phyloP scores from a whole-genome alignment of 2,797 vertebrate genomes.

The Silurus lanzhouensis region DNA sequence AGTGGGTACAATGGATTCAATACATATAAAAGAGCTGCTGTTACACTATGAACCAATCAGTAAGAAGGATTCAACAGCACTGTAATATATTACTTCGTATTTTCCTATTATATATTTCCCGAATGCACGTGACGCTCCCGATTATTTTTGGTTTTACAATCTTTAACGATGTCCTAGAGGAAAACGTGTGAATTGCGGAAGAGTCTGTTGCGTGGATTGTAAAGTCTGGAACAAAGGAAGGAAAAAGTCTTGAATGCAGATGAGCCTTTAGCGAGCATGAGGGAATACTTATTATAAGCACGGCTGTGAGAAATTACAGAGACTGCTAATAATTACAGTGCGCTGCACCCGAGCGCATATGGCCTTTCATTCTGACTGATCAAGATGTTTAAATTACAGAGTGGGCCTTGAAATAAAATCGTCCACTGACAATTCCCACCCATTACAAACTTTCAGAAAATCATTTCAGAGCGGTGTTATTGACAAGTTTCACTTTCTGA shows the following conservation, averaged over 20 bases:
- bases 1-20: too few species aligned
- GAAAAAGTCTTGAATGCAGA: slow-evolving; percentile 3
- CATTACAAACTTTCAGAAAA: slow-evolving; percentile 33
- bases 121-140: neutral
- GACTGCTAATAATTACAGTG: slow-evolving; percentile 52
- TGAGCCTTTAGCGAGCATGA: slow-evolving; percentile 2
- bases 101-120: neutral
- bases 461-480: slow-evolving; percentile 11
- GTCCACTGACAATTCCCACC: slow-evolving; percentile 42
- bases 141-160: neutral
- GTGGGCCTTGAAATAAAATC: slow-evolving; percentile 43
- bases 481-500: slow-evolving; percentile 1
- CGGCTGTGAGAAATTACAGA: slow-evolving; percentile 37
- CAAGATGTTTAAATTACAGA: slow-evolving; percentile 52
- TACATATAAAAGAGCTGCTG: neutral
- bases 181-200: neutral
- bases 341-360: slow-evolving; percentile 25
- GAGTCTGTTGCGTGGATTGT: neutral
- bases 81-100: neutral
- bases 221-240: neutral
- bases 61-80: neutral
- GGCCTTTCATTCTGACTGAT: slow-evolving; percentile 42
- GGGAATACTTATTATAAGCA: slow-evolving; percentile 32
- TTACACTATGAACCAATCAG: neutral
- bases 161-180: neutral